Conservation (phyloP, 2,888 invertebrate genomes). For the Azorinus chamasolen region DNA sequence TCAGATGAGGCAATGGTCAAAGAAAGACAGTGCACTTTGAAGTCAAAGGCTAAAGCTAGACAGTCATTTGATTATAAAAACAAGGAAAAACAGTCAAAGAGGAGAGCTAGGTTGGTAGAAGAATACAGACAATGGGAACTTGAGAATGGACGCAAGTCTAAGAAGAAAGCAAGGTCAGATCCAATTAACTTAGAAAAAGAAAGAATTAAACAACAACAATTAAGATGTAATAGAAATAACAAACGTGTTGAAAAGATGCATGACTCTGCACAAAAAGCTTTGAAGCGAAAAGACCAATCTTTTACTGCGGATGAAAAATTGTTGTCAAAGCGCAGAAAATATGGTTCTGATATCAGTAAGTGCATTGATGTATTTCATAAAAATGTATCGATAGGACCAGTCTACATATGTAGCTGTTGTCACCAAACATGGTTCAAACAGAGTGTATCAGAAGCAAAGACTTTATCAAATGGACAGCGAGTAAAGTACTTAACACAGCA, state of each 20-base stretch:
- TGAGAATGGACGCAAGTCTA: not conserved
- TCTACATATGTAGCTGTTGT: conserved; percentile 10
- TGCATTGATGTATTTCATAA: conserved; percentile 16
- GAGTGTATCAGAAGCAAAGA: conserved; percentile 8
- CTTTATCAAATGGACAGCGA: not conserved
- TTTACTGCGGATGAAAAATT: no score
- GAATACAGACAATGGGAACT: no score
- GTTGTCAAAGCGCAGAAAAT: not conserved
- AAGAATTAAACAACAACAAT: conserved; percentile 9
- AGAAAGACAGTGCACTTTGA: not conserved
- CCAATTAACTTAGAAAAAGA: conserved; percentile 6
- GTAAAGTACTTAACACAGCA: conserved; percentile 26
- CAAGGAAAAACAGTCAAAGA: no score
- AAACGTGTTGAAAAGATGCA: no score
- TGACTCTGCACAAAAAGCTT: not conserved
- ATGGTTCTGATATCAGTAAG: conserved; percentile 1
- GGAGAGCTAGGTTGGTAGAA: no score
- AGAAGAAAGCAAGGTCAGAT: conserved; percentile 14
- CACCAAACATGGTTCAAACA: conserved; percentile 19
- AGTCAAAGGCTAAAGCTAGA: conserved; percentile 12
- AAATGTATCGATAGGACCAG: conserved; percentile 1
- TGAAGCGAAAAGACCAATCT: no score
- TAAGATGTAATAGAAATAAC: no score
- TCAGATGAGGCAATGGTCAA: conserved; percentile 6
- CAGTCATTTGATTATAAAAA: no score